Percentiles rank a stretch among this genome's conserved stretches.
These are phyloP conservation scores for Simalia tracyae DNA, from an alignment of 2,797 vertebrate species.

Conservation along the genomic window DNA sequence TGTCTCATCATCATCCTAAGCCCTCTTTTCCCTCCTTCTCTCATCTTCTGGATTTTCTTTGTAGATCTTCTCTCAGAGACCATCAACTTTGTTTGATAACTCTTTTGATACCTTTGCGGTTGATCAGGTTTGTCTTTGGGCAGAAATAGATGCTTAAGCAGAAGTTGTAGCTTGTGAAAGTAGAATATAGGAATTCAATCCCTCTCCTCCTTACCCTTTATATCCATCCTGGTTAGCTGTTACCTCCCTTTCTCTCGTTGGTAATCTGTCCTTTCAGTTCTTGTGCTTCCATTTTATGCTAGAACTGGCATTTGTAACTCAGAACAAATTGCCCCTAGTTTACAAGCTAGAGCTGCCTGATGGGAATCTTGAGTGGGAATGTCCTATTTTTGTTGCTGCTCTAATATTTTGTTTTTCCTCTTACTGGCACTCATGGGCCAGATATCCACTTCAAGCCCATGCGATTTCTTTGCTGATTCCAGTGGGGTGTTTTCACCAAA, in stretches of 20 bases:
- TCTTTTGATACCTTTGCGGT: conserved; percentile 82
- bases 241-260: conserved; percentile 15
- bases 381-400: background rate
- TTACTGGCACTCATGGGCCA: conserved; percentile 64
- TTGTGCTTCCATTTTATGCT: conserved; percentile 37
- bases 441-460: conserved; percentile 84
- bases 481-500: conserved; percentile 92
- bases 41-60: conserved; percentile 61
- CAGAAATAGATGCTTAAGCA: conserved; percentile 47
- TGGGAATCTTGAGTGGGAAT: background rate
- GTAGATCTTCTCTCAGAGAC: conserved; percentile 80
- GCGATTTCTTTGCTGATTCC: conserved; percentile 90
- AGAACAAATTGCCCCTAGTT: background rate
- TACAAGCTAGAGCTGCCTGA: background rate
- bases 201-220: background rate
- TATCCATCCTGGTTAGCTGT: background rate
- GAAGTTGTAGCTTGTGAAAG: conserved; percentile 24
- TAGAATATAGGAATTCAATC: conserved; percentile 37
- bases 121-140: conserved; percentile 83
- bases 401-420: conserved; percentile 1
- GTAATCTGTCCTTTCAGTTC: conserved; percentile 28
- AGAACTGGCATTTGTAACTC: conserved; percentile 15
- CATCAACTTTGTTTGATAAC: conserved; percentile 78
- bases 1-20: background rate
- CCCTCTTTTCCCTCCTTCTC: conserved; percentile 44